Evolutionary conservation across 2,888 invertebrate genomes (phyloP).

Genomic region (Ernsta delagoae): DNA sequence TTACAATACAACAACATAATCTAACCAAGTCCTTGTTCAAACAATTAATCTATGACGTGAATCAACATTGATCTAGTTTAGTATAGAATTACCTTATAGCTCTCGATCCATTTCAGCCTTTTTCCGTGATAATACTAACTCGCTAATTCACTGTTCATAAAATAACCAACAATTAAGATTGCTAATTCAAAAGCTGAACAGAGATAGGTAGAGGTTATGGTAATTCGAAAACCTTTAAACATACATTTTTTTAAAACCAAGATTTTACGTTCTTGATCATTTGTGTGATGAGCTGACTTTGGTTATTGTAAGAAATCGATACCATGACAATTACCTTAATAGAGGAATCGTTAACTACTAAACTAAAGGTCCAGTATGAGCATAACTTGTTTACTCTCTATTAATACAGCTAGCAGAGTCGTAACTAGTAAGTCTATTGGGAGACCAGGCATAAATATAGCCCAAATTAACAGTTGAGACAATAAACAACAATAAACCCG

Average conservation of each 20-base stretch:
- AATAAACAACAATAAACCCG: constrained; percentile 42
- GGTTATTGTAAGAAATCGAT: not conserved
- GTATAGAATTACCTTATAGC: not conserved
- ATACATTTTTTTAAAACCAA: no score
- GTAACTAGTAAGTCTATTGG: constrained; percentile 8
- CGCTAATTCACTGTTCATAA: no score
- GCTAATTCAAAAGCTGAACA: no score
- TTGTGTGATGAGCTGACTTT: no score
- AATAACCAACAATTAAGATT: no score
- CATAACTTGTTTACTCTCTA: constrained; percentile 6
- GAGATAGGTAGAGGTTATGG: no score
- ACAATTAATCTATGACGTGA: constrained; percentile 19
- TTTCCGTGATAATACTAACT: not conserved
- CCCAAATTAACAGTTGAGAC: constrained; percentile 41
- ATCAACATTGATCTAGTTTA: constrained; percentile 10
- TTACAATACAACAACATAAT: constrained; percentile 28
- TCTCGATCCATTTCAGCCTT: constrained; percentile 1
- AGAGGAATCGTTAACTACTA: not conserved
- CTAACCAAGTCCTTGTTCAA: constrained; percentile 24
- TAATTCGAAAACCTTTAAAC: no score
- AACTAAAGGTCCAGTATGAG: not conserved
- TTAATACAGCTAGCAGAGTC: constrained; percentile 2
- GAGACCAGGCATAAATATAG: constrained; percentile 12
- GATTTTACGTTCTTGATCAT: no score
- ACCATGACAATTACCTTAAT: not conserved